Evolutionary conservation across 2,797 vertebrate species (phyloP), one percentile per base, ranked within the genome.

Genomic region (Setipinna tenuifilis): DNA sequence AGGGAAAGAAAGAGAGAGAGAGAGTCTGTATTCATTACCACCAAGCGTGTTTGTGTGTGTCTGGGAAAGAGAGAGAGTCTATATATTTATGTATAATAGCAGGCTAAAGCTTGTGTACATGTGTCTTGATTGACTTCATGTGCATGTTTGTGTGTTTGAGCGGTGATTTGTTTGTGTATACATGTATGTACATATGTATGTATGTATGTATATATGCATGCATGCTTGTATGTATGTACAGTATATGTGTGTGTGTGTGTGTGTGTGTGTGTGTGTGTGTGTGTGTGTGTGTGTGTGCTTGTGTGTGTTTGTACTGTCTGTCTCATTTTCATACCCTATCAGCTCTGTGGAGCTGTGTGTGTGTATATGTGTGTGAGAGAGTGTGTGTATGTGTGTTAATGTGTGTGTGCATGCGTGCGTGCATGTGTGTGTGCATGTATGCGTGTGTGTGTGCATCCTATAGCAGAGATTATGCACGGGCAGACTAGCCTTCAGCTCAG

Each of bases 271-370:
- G n/a, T 65, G 21, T 65, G 1, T 65, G 61, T 23, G 3, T 65
- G 46, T 61, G 59, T 61, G 17, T 65, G 61, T 65, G 61, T 65
- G 61, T 65, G 61, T 23, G n/a, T 65, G 58, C n/a, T n/a, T n/a
- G n/a, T 41, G 35, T 41, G 35, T 41, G 35, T 41, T 41, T 41
- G 35, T 41, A 41, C 35, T 41, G 35, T 41, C 58, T n/a, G 58
- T 61, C 58, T 61, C 58, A n/a, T 21, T 61, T 61, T n/a, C 58
- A 61, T 61, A 61, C 23, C 23, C 21, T n/a, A 25, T 62, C 23
- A 62, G 23, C 61, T 9, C 6, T 62, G 61, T 23, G 23, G 21
- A n/a, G 19, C n/a, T n/a, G 61, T 62, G 21, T 65, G 62, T 65
- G 62, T 65, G 62, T 65, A 23, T 25, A 1, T 65, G 50, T 54